Base-by-base conservation (phyloP, 2,797 vertebrate genomes). In the Cuniculus paca region DNA sequence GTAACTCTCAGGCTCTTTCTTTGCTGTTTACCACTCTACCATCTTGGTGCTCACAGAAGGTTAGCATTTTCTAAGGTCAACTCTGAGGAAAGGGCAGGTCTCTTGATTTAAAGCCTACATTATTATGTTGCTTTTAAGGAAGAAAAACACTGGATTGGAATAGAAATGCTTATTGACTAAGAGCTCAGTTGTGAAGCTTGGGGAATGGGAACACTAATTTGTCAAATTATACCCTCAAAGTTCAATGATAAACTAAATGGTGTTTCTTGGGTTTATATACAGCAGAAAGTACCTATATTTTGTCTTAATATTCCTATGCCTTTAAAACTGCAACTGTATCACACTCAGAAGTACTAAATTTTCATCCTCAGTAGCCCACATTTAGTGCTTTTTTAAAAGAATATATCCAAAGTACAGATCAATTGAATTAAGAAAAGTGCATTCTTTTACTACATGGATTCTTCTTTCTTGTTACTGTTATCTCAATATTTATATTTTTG, bases 231-330 rank as follows among this genome's bases (percentile, higher is more conserved):
- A 58, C 45, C 42, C 79, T 96, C 52, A 42, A 50, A 97, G 63
- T 97, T 92, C 85, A 97, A 88, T 80, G 89, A 52, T 88, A 88
- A 94, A 88, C 87, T 94, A 84, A 48, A 88, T 87, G 56, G 85
- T 88, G 34, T 95, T 82, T 94, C 42, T 4, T 0, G 28, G 72
- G 61, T 65, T 95, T 91, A 77, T 78, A 17, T 77, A 54, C 45
- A 88, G 42, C 90, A 82, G 86, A 95, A 97, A 54, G 17, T 54
- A 95, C 89, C 94, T 97, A 26, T 93, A 74, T 96, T 95, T 97
- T 95, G 92, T 95, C 54, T 87, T 96, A 92, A 92, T 88, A 45
- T 96, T 75, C 54, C 75, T 95, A 0, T 89, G 42, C 54, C 79
- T 95, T 94, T 80, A 56, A 61, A 92, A 79, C 13, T 92, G n/a